Conservation (phyloP, 1,140 invertebrate genomes). For the Lepidurus arcticus region DNA sequence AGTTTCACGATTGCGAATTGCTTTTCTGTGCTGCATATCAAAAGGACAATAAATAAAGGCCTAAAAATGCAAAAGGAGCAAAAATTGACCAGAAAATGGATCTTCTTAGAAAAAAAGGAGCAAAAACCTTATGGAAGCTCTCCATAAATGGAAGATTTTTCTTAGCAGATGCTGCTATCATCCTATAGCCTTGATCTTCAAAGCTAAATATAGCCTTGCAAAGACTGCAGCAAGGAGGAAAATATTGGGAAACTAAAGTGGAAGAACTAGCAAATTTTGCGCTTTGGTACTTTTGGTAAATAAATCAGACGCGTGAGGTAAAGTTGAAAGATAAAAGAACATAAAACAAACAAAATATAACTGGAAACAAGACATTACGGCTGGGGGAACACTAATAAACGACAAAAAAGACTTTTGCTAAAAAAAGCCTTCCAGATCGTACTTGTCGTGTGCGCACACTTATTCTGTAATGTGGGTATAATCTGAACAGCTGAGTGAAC, state of each 20-base stretch:
- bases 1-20: neutral
- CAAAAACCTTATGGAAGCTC: neutral
- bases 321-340: neutral
- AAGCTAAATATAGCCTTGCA: neutral
- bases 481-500: neutral
- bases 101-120: neutral
- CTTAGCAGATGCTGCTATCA: neutral
- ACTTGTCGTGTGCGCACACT: neutral
- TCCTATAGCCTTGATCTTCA: neutral
- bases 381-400: neutral
- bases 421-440: conserved; percentile 3
- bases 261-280: neutral
- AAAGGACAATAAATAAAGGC: neutral
- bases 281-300: neutral
- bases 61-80: neutral
- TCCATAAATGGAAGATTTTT: conserved; percentile 9
- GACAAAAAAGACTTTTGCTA: neutral
- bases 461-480: neutral
- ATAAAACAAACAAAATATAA: neutral
- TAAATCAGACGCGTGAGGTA: neutral
- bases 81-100: neutral
- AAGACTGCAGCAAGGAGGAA: neutral
- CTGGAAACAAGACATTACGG: neutral
- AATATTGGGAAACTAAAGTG: neutral
- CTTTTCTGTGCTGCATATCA: neutral